Evolutionary conservation across 2,113 vertebrate genomes (phyloP).

Genomic region (Tychaedon coryphoeus): DNA sequence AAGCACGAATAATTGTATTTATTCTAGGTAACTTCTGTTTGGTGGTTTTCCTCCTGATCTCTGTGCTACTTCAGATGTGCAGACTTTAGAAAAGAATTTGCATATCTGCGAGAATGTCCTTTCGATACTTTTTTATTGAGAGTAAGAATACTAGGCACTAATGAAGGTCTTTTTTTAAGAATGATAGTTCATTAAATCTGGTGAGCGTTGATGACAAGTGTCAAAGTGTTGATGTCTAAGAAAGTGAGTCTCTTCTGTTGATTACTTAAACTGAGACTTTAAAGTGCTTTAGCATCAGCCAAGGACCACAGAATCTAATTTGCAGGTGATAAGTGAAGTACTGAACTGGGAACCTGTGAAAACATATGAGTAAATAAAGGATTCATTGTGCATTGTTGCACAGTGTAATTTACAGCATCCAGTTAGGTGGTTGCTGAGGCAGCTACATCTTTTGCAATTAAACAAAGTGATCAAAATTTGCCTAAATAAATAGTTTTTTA

Average conservation of each 20-base stretch:
- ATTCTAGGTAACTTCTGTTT: not conserved
- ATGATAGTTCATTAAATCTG: not conserved
- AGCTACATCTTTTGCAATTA: not conserved
- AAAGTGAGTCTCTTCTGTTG: not conserved
- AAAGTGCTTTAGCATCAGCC: not conserved
- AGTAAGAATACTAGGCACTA: not conserved
- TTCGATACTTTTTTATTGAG: not conserved
- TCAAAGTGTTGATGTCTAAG: not conserved
- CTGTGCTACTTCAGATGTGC: not conserved
- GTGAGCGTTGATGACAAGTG: not conserved
- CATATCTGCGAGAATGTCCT: not conserved
- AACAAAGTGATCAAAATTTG: not conserved
- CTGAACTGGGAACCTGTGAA: not conserved
- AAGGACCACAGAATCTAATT: not conserved
- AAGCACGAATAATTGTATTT: not conserved
- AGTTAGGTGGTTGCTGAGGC: not conserved
- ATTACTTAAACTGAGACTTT: not conserved
- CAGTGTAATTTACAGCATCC: not conserved
- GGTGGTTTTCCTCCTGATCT: not conserved
- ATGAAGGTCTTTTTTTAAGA: not conserved
- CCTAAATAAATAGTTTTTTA: not conserved
- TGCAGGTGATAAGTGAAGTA: not conserved
- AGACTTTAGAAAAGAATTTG: not conserved
- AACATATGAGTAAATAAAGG: not conserved
- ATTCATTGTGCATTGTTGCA: not conserved